A percentile compares a stretch with the other conserved stretches of the same genome.
phyloP scores from a whole-genome alignment of 2,797 vertebrate species.

The Varecia variegata region DNA sequence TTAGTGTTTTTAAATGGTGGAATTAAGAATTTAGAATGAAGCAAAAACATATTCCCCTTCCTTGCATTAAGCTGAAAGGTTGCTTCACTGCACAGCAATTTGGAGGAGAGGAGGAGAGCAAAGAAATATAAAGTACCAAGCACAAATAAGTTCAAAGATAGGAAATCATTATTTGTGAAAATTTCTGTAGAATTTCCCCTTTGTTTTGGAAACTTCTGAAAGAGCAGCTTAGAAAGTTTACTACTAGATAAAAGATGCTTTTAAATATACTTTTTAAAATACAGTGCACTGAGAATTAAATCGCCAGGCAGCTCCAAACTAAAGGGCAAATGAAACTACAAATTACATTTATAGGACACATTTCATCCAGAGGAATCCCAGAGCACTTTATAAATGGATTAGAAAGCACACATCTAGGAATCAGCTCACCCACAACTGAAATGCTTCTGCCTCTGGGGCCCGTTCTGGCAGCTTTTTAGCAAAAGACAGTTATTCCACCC shows the following conservation, averaged over 20 bases:
- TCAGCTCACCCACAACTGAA: not conserved
- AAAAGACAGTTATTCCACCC: not conserved
- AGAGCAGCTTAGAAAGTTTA: constrained; percentile 16
- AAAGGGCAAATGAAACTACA: constrained; percentile 52
- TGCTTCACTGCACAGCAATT: not conserved
- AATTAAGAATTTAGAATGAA: not conserved
- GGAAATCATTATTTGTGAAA: not conserved
- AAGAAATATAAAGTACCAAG: not conserved
- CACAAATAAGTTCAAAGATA: not conserved
- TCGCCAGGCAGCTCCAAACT: constrained; percentile 26
- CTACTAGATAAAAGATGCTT: not conserved
- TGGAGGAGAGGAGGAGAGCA: not conserved
- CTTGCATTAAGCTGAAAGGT: not conserved
- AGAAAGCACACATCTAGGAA: not conserved
- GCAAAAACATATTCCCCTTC: not conserved
- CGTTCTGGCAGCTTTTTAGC: not conserved
- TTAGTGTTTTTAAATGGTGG: not conserved
- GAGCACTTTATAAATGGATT: constrained; percentile 34
- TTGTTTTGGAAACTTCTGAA: constrained; percentile 42
- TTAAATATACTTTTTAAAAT: constrained; percentile 54
- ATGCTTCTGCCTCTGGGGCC: not conserved
- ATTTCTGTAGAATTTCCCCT: not conserved
- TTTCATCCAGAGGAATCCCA: constrained; percentile 38
- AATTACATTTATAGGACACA: constrained; percentile 45
- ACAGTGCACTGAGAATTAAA: constrained; percentile 40